These are phyloP conservation scores for Malacoraja senta DNA, from an alignment of 2,797 vertebrate species.

Conservation along the genomic window DNA sequence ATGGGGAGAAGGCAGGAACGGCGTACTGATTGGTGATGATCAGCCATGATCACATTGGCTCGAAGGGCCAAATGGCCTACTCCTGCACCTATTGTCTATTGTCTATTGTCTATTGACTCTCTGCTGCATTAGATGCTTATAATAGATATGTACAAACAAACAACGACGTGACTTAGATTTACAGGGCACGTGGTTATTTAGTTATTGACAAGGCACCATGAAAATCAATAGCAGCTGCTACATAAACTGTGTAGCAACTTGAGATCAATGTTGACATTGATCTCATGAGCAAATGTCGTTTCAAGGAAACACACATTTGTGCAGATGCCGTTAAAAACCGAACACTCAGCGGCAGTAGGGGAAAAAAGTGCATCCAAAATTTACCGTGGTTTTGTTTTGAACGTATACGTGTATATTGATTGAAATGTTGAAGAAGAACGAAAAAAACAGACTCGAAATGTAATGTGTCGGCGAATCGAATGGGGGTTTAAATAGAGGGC, in stretches of 20 bases:
- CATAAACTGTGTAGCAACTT: too few relatives aligned
- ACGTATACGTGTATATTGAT: background rate
- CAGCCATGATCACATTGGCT: too few relatives aligned
- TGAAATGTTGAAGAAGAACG: background rate
- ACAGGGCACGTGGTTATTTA: background rate
- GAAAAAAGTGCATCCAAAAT: background rate
- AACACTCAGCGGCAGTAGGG: background rate
- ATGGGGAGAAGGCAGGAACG: too few relatives aligned
- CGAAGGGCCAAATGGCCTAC: too few relatives aligned
- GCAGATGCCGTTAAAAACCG: background rate
- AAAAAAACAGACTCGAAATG: background rate
- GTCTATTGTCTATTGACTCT: too few relatives aligned
- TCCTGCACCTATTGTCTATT: too few relatives aligned
- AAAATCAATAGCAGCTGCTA: background rate
- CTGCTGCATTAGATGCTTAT: background rate
- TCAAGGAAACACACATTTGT: background rate
- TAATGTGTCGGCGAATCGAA: background rate
- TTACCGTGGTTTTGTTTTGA: background rate
- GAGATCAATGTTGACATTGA: conserved; percentile 7
- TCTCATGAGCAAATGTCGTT: conserved; percentile 8
- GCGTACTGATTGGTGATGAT: too few relatives aligned
- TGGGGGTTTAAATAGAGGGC: background rate
- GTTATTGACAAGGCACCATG: background rate
- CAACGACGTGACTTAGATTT: background rate
- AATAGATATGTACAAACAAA: background rate